Conservation (phyloP, 2,797 vertebrate genomes). For the Sebastolobus altivelis region DNA sequence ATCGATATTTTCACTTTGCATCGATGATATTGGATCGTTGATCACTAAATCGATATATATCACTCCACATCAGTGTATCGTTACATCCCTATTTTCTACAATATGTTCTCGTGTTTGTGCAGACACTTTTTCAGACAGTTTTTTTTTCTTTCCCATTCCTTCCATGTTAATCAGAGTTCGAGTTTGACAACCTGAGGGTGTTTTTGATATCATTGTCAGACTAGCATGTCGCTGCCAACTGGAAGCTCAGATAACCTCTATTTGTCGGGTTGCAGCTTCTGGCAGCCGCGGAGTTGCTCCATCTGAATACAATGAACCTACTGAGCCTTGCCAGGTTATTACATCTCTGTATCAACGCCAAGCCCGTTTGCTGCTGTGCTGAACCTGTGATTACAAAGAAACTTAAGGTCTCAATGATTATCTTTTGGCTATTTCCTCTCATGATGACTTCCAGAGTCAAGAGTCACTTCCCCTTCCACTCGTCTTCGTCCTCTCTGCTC, state of each 20-base stretch:
- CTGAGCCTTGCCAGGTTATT: slow-evolving; percentile 51
- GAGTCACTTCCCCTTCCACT: slow-evolving; percentile 65
- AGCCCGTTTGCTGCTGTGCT: slow-evolving; percentile 30
- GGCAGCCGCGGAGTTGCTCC: slow-evolving; percentile 30
- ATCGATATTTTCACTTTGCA: too few relatives aligned
- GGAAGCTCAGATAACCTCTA: slow-evolving; percentile 56
- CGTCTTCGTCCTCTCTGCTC: slow-evolving; percentile 59
- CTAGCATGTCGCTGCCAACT: slow-evolving; percentile 48
- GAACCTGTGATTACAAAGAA: slow-evolving; percentile 57
- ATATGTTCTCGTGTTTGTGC: slow-evolving; percentile 13
- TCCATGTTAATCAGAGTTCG: slow-evolving; percentile 24
- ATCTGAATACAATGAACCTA: slow-evolving; percentile 64
- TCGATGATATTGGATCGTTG: too few relatives aligned
- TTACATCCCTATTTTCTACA: not conserved
- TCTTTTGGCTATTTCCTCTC: slow-evolving; percentile 69
- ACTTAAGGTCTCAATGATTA: slow-evolving; percentile 28
- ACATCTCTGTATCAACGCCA: slow-evolving; percentile 16
- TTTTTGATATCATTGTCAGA: slow-evolving; percentile 60
- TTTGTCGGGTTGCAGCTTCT: slow-evolving; percentile 41
- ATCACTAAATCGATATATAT: too few relatives aligned
- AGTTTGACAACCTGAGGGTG: slow-evolving; percentile 55
- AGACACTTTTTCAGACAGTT: not conserved
- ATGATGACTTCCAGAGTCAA: slow-evolving; percentile 73
- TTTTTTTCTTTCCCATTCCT: not conserved
- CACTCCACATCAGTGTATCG: too few relatives aligned